Conservation (phyloP, 2,888 invertebrate species). For the Drosophila macrospina region DNA sequence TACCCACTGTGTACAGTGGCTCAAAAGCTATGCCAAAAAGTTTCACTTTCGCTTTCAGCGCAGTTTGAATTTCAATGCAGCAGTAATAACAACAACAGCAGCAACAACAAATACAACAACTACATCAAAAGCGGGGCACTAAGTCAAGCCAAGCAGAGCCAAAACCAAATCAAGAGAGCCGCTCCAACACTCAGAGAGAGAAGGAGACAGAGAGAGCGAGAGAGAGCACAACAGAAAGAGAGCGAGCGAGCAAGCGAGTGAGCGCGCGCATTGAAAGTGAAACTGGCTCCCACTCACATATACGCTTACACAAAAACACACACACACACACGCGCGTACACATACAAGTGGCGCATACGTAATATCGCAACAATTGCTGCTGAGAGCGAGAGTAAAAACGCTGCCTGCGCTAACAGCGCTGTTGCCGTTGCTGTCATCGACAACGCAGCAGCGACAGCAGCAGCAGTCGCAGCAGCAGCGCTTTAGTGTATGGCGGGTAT, state of each 20-base stretch:
- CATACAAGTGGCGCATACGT: slow-evolving; percentile 63
- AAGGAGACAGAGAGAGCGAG: slow-evolving; percentile 22
- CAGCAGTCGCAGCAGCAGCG: slow-evolving; percentile 36
- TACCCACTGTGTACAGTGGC: slow-evolving; percentile 50
- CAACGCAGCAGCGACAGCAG: slow-evolving; percentile 16
- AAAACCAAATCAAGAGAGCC: slow-evolving; percentile 31
- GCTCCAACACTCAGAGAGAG: slow-evolving; percentile 17
- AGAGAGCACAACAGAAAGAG: slow-evolving; percentile 17
- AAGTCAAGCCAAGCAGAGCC: slow-evolving; percentile 74
- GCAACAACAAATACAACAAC: slow-evolving; percentile 20
- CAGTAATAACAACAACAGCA: slow-evolving; percentile 35
- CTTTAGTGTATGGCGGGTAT: slow-evolving; percentile 78
- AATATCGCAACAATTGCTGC: slow-evolving; percentile 58
- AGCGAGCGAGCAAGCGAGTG: slow-evolving; percentile 30
- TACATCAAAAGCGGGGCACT: slow-evolving; percentile 70
- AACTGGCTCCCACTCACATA: slow-evolving; percentile 60
- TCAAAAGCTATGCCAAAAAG: slow-evolving; percentile 73
- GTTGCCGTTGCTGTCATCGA: slow-evolving; percentile 18
- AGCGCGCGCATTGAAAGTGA: slow-evolving; percentile 73
- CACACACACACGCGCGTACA: slow-evolving; percentile 15
- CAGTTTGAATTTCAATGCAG: slow-evolving; percentile 69
- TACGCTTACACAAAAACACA: too few species aligned
- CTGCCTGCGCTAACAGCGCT: slow-evolving; percentile 43
- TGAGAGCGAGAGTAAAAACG: slow-evolving; percentile 73
- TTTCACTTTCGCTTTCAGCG: slow-evolving; percentile 84